Evolutionary conservation across 2,888 invertebrate genomes (phyloP).

Genomic region (Caenorhabditis zanzibari): DNA sequence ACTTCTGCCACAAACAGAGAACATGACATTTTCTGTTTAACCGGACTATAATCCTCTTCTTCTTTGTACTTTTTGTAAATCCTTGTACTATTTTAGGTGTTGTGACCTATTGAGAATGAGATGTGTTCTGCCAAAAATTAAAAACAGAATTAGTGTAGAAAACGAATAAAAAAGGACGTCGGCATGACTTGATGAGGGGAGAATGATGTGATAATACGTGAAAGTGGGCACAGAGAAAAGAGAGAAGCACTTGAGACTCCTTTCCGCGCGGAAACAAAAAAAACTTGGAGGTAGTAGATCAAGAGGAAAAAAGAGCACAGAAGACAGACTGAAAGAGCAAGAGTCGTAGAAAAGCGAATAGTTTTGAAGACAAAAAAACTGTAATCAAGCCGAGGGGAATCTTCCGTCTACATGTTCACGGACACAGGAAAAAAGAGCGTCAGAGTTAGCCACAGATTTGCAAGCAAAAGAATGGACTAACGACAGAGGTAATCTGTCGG

Average conservation of each 20-base stretch:
- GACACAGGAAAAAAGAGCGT: constrained; percentile 24
- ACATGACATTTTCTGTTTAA: constrained; percentile 63
- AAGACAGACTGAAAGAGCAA: constrained; percentile 15
- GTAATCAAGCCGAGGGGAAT: neutral
- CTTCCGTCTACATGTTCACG: constrained; percentile 11
- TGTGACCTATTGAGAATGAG: constrained; percentile 40
- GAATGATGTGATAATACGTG: constrained; percentile 48
- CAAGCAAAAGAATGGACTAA: constrained; percentile 21
- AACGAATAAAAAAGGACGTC: constrained; percentile 15
- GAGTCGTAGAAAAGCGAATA: constrained; percentile 6
- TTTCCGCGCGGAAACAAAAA: constrained; percentile 50
- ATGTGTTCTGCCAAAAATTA: constrained; percentile 12
- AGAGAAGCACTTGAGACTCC: constrained; percentile 41
- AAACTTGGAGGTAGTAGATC: constrained; percentile 24
- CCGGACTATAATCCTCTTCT: constrained; percentile 3
- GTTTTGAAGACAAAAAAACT: constrained; percentile 20
- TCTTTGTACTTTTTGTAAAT: constrained; percentile 23
- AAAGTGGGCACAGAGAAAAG: constrained; percentile 5
- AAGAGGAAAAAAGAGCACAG: constrained; percentile 24
- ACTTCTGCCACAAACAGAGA: constrained; percentile 72
- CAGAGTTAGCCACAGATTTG: constrained; percentile 36
- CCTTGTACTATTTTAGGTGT: constrained; percentile 23
- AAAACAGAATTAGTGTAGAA: constrained; percentile 21
- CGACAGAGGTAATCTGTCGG: constrained; percentile 46
- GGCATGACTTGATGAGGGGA: constrained; percentile 30